Evolutionary conservation across 2,797 vertebrate genomes (phyloP).

Genomic region (Spea hammondii): DNA sequence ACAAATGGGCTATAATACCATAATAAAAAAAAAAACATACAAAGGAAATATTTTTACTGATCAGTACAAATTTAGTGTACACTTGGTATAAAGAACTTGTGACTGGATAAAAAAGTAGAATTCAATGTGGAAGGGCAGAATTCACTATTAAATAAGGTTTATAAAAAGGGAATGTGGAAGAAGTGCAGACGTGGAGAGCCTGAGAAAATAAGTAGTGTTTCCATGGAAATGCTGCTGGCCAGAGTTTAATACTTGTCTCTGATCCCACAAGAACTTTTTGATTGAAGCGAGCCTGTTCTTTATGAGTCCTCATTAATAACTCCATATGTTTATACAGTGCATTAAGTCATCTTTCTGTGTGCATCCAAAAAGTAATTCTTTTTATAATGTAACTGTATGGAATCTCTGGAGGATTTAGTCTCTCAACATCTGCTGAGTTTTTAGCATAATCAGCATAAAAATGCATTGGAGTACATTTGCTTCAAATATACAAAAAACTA

Average conservation of each 20-base stretch:
- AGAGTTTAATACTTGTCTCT: slow-evolving; percentile 3
- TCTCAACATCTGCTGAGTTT: slow-evolving; percentile 26
- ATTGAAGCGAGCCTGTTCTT: slow-evolving; percentile 12
- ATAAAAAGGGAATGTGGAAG: not conserved
- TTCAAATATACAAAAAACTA: not conserved
- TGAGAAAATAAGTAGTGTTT: not conserved
- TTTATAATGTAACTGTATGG: slow-evolving; percentile 10
- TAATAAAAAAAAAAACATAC: no score
- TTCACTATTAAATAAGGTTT: no score
- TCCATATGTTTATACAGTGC: slow-evolving; percentile 41
- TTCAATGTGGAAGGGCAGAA: no score
- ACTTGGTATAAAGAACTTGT: no score
- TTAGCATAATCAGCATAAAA: slow-evolving; percentile 7
- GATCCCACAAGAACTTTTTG: slow-evolving; percentile 8
- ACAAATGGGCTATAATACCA: no score
- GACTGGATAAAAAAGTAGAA: no score
- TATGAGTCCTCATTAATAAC: slow-evolving; percentile 24
- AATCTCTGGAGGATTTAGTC: slow-evolving; percentile 15
- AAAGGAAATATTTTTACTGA: no score
- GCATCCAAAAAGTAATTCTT: slow-evolving; percentile 31
- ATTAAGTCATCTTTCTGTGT: slow-evolving; percentile 37
- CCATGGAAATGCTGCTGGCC: slow-evolving; percentile 9
- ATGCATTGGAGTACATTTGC: not conserved
- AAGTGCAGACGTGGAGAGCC: not conserved
- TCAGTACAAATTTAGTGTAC: no score